Evolutionary conservation across 1,140 invertebrate genomes (phyloP), one percentile per base, ranked within the genome.

Genomic region (Lordiphosa mommai): DNA sequence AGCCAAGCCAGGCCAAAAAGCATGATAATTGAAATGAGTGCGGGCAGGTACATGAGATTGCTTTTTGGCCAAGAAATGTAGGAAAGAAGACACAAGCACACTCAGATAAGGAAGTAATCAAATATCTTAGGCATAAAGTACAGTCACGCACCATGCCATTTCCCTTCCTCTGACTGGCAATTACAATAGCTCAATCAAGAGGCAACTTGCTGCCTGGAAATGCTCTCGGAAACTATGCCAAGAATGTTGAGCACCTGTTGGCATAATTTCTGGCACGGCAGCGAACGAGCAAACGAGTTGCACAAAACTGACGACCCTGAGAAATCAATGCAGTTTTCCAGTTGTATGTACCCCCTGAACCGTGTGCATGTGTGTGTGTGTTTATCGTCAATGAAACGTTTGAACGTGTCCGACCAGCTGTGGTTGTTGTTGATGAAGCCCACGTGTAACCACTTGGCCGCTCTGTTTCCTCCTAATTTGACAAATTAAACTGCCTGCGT

Each of bases 221-320:
- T 66, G 51, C 33, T 48, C 49, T 69, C 14, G 68, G 49, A 70
- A 70, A 70, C 66, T 70, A 70, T 70, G 66, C 67, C 67, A 63
- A 70, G 67, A 70, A 70, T 70, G 66, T 41, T 61, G 60, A 70
- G 67, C 67, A 70, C 67, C 67, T 70, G 67, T 57, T 70, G 66
- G 66, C 66, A 63, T 63, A 12, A 50, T 70, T 69, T 69, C 56
- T 43, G 48, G 14, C 60, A 43, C 32, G 27, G 29, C 37, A 29
- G 37, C 36, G 41, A 20, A 38, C 10, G 48, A 40, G 43, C 53
- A 60, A 69, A 52, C 64, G 7, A 69, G 65, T 52, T 52, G 32
- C 52, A 5, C 13, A 20, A 61, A 27, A 27, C 23, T 32, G 41
- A 37, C 57, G 56, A 69, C 66, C 65, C 66, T 69, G 66, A 69